Evolutionary conservation across 2,888 invertebrate genomes (phyloP).

Genomic region (Caenorhabditis sp.): DNA sequence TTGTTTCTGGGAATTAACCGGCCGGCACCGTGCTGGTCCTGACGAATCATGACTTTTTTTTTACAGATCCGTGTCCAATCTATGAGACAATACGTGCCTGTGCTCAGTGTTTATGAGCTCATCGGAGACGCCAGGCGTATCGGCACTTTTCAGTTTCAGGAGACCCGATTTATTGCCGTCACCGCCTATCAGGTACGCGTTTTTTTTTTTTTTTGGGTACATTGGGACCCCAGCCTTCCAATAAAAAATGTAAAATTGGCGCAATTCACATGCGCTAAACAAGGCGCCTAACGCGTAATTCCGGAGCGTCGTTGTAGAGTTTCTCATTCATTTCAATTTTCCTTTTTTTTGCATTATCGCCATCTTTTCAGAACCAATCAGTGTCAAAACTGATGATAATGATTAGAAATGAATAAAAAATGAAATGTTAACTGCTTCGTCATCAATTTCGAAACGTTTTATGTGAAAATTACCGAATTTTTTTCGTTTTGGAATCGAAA

Average conservation of each 20-base stretch:
- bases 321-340: not conserved
- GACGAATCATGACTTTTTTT: not conserved
- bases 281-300: too few species aligned
- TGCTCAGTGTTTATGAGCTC: conserved; percentile 24
- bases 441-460: too few species aligned
- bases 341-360: too few species aligned
- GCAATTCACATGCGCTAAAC: too few species aligned
- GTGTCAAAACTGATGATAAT: too few species aligned
- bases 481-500: too few species aligned
- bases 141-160: conserved; percentile 22
- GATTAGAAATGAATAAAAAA: too few species aligned
- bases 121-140: not conserved
- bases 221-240: not conserved
- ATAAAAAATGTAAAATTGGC: not conserved
- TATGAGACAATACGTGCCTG: conserved; percentile 45
- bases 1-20: not conserved
- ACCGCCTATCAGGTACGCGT: conserved; percentile 48
- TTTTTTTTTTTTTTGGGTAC: too few species aligned
- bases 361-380: too few species aligned
- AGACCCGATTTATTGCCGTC: conserved; percentile 46
- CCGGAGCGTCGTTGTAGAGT: too few species aligned
- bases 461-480: too few species aligned
- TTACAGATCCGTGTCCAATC: conserved; percentile 52
- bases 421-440: too few species aligned
- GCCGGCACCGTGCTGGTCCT: not conserved